A percentile compares a stretch with the other conserved stretches of the same genome.
phyloP scores from a whole-genome alignment of 2,797 vertebrate species.

The Chaenodraco wilsoni region DNA sequence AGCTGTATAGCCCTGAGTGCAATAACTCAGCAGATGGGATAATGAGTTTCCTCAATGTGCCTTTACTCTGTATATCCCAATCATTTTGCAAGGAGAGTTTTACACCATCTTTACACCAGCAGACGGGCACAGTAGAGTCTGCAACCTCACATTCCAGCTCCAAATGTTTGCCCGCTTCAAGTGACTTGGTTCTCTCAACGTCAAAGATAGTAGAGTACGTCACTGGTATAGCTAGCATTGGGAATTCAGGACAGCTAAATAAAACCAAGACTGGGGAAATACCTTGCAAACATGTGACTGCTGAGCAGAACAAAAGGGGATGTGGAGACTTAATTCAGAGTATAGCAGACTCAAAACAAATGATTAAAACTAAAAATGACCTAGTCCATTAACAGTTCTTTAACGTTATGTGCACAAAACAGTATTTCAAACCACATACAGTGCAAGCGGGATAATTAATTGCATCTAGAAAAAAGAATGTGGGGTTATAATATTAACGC shows the following conservation, averaged over 20 bases:
- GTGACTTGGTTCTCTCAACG: slow-evolving; percentile 78
- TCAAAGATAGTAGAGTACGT: slow-evolving; percentile 78
- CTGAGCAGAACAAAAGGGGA: slow-evolving; percentile 56
- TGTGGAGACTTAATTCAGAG: slow-evolving; percentile 55
- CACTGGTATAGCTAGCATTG: slow-evolving; percentile 81
- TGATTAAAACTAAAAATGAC: slow-evolving; percentile 38
- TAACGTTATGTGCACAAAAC: slow-evolving; percentile 50
- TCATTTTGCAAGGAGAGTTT: slow-evolving; percentile 80
- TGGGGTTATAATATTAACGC: slow-evolving; percentile 63
- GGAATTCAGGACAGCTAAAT: slow-evolving; percentile 80
- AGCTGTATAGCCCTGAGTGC: slow-evolving; percentile 89
- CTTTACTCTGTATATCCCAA: slow-evolving; percentile 85
- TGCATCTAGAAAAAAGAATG: slow-evolving; percentile 67
- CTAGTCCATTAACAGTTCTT: slow-evolving; percentile 48
- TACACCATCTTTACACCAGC: slow-evolving; percentile 87
- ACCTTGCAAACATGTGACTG: slow-evolving; percentile 59
- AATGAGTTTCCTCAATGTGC: slow-evolving; percentile 81
- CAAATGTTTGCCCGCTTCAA: slow-evolving; percentile 85
- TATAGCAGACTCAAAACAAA: slow-evolving; percentile 52
- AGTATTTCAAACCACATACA: slow-evolving; percentile 62
- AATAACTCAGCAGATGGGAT: slow-evolving; percentile 81
- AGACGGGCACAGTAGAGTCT: slow-evolving; percentile 77
- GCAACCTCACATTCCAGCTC: slow-evolving; percentile 89
- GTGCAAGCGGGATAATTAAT: slow-evolving; percentile 77
- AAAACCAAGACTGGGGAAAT: slow-evolving; percentile 68